Evolutionary conservation across 2,888 invertebrate genomes (phyloP).

Genomic region (Metallyticus violacea): DNA sequence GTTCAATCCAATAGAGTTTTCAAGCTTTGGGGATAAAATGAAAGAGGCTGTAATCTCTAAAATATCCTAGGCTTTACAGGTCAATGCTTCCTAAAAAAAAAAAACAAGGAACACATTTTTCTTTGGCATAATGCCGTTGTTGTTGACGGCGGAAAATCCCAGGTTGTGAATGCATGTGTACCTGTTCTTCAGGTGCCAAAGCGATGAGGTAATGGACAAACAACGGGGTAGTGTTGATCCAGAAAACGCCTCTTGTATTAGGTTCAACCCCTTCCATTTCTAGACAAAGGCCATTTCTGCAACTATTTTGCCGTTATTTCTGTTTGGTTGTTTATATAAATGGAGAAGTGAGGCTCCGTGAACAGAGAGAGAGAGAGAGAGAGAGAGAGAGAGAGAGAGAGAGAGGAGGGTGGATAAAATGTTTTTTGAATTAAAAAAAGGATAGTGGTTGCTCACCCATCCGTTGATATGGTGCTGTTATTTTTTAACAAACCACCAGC

Average conservation of each 20-base stretch:
- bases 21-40: too few species aligned
- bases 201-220: neutral
- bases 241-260: neutral
- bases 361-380: neutral
- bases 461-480: constrained; percentile 6
- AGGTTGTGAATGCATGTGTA: too few species aligned
- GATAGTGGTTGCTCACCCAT: constrained; percentile 12
- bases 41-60: too few species aligned
- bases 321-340: constrained; percentile 4
- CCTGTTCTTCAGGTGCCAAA: neutral
- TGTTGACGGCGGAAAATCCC: too few species aligned
- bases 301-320: constrained; percentile 6
- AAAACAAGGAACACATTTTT: too few species aligned
- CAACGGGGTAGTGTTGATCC: neutral
- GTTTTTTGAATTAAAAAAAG: constrained; percentile 8
- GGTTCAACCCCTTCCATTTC: neutral
- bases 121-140: too few species aligned
- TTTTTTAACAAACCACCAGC: neutral
- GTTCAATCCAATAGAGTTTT: too few species aligned
- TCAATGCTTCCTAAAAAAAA: too few species aligned
- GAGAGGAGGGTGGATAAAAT: neutral
- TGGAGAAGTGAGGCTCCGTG: constrained; percentile 7
- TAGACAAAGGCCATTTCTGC: neutral
- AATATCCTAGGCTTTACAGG: too few species aligned
- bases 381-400: neutral